Evolutionary conservation across 2,888 invertebrate species (phyloP), one percentile per base, ranked within the genome.

Genomic region (Eilema sororculum): DNA sequence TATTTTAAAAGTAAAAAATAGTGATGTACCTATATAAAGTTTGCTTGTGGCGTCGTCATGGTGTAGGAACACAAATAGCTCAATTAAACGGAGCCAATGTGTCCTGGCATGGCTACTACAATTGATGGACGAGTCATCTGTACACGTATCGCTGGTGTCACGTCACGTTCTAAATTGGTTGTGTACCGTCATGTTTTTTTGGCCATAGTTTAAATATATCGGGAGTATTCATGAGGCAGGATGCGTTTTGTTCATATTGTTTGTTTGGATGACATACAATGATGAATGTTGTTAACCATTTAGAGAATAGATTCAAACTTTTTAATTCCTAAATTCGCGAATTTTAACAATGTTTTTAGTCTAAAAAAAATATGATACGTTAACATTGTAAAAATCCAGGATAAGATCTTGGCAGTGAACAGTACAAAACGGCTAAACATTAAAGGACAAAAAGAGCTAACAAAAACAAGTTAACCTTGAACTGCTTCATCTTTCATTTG

Each of bases 31-130:
- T n/a, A 88, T 88, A 89, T 52, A n/a, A 88, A 88, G 87, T 88
- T 87, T 87, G 87, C 83, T 78, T 86, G 89, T 80, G 86, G 86
- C 84, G 84, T 84, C 89, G 89, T 89, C 88, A 89, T 88, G 86
- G 84, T 79, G 83, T 88, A 89, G 89, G 87, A 87, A 85, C 92
- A 92, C 92, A 92, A 93, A 94, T 92, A 90, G 93, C 92, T 92
- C 93, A 94, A 93, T 94, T 93, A 92, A 91, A 89, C 88, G 80
- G 85, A 84, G 77, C 85, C 88, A 86, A 86, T 86, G 85, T 84
- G 84, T 83, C 80, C 84, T 83, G 87, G 82, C 83, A 87, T 86
- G 85, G 86, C 82, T 76, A 78, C 80, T 84, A 82, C 76, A 77
- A 79, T 78, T 83, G 84, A 83, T 85, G 80, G 75, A 80, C 75